phyloP scores from a whole-genome alignment of 1,140 invertebrate genomes.

The Maconellicoccus hirsutus region DNA sequence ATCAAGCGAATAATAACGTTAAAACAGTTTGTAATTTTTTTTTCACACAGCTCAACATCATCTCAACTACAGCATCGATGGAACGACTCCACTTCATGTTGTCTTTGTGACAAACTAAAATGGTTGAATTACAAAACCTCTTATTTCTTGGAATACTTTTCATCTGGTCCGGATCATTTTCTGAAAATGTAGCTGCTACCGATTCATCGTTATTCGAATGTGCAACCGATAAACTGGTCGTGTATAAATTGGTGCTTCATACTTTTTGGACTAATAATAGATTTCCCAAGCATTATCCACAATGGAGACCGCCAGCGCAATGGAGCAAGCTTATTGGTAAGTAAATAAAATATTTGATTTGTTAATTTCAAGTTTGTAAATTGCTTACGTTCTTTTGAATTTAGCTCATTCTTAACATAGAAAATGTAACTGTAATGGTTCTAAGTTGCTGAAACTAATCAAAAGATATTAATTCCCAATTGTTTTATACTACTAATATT shows the following conservation, averaged over 20 bases:
- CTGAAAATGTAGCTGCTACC: conserved; percentile 10
- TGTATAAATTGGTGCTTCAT: conserved; percentile 72
- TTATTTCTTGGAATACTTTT: background rate
- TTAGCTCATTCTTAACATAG: too few relatives aligned
- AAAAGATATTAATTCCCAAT: too few relatives aligned
- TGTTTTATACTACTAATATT: too few relatives aligned
- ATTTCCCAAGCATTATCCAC: conserved; percentile 84
- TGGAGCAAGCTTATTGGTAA: conserved; percentile 83
- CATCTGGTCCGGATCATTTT: background rate
- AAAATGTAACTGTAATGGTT: too few relatives aligned
- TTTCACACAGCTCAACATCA: background rate
- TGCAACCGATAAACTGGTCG: conserved; percentile 53
- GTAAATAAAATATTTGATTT: too few relatives aligned
- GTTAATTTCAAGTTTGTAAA: too few relatives aligned
- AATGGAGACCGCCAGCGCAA: conserved; percentile 79
- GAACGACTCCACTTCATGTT: background rate
- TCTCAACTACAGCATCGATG: background rate
- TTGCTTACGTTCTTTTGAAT: too few relatives aligned
- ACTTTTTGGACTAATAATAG: conserved; percentile 80
- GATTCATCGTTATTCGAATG: conserved; percentile 23
- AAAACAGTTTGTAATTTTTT: too few relatives aligned
- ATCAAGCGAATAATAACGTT: too few relatives aligned
- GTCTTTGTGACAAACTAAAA: background rate
- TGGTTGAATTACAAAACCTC: background rate
- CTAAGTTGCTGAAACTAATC: too few relatives aligned